Evolutionary conservation across 2,113 vertebrate species (phyloP).

Genomic region (Epinephelus cyanopodus): DNA sequence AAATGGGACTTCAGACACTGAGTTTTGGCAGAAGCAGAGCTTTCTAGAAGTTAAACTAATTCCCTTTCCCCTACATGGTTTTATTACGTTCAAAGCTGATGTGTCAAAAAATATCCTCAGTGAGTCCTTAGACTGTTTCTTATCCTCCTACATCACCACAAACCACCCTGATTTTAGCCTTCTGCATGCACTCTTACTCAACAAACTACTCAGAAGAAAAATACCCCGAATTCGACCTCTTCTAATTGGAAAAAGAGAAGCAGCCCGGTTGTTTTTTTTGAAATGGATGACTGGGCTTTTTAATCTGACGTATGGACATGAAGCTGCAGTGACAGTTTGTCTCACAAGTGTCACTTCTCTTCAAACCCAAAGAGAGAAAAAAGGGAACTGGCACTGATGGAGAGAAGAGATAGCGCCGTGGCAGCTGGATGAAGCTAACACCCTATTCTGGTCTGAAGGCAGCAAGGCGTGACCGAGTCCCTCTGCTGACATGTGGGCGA

Average conservation of each 20-base stretch:
- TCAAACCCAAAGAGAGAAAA: conserved; percentile 62
- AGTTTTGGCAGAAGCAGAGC: background rate
- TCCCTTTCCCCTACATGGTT: background rate
- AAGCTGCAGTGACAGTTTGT: conserved; percentile 60
- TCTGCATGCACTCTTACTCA: background rate
- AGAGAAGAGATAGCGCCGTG: conserved; percentile 65
- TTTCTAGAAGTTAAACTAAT: background rate
- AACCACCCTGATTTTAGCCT: background rate
- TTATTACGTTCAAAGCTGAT: conserved; percentile 1
- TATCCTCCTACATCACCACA: background rate
- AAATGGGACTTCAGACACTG: conserved; percentile 28
- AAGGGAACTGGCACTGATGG: conserved; percentile 79
- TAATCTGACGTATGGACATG: conserved; percentile 47
- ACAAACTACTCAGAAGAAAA: conserved; percentile 16
- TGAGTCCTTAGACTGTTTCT: background rate
- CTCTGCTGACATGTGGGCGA: conserved; percentile 24
- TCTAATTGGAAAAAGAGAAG: conserved; percentile 64
- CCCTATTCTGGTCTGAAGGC: conserved; percentile 66
- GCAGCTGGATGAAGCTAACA: conserved; percentile 78
- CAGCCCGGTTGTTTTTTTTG: background rate
- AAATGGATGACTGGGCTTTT: conserved; percentile 71
- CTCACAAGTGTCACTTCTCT: conserved; percentile 72
- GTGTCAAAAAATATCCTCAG: background rate
- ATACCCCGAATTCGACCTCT: background rate
- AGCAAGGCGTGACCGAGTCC: conserved; percentile 62